phyloP scores from a whole-genome alignment of 2,797 vertebrate species.

The Helarctos malayanus region DNA sequence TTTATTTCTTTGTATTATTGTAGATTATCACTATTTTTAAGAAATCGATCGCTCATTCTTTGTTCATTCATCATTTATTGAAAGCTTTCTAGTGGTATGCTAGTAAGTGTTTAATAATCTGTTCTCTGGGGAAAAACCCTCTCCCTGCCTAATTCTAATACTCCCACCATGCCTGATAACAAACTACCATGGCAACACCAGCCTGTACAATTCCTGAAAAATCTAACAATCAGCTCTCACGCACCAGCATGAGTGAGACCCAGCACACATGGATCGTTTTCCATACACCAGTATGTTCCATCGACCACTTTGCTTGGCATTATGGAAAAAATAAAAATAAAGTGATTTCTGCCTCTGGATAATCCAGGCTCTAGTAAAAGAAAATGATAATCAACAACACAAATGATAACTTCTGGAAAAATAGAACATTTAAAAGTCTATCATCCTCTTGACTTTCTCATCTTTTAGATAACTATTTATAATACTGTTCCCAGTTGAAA shows the following conservation, averaged over 20 bases:
- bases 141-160: neutral
- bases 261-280: neutral
- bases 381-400: neutral
- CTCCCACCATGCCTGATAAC: neutral
- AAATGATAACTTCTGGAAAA: neutral
- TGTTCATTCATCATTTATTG: neutral
- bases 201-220: neutral
- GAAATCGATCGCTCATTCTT: neutral
- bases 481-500: neutral
- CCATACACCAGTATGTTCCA: neutral
- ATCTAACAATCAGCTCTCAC: neutral
- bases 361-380: neutral
- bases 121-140: neutral
- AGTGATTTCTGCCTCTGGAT: neutral
- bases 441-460: constrained; percentile 13
- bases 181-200: neutral
- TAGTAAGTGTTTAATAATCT: neutral
- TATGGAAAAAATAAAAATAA: neutral
- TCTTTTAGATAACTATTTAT: neutral
- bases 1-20: neutral
- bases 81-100: neutral
- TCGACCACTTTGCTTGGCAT: neutral
- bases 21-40: neutral
- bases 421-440: neutral
- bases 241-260: neutral